Evolutionary conservation across 2,888 invertebrate species (phyloP).

Genomic region (Phyto melanocephala): DNA sequence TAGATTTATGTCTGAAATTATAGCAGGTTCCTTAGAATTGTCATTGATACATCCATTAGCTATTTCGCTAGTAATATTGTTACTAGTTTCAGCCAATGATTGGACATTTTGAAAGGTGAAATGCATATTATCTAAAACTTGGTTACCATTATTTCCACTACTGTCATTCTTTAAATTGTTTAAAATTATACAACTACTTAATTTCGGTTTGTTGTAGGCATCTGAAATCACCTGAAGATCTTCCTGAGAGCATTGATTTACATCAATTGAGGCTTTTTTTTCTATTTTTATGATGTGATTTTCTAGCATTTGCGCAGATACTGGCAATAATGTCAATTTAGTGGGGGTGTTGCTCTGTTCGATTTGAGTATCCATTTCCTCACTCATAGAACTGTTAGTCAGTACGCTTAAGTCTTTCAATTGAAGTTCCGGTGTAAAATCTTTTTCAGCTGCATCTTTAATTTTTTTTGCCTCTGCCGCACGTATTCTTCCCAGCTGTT

Average conservation of each 20-base stretch:
- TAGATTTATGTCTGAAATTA: too few species aligned
- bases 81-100: background rate
- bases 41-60: too few species aligned
- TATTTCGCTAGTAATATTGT: background rate
- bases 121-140: constrained; percentile 13
- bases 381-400: background rate
- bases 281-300: constrained; percentile 57
- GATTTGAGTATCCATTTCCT: background rate
- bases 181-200: constrained; percentile 1
- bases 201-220: background rate
- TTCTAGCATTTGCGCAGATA: background rate
- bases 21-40: too few species aligned
- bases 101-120: constrained; percentile 32
- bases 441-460: constrained; percentile 55
- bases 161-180: background rate
- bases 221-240: background rate
- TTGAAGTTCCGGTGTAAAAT: background rate
- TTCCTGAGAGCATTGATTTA: constrained; percentile 1
- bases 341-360: background rate
- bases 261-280: constrained; percentile 23
- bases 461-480: constrained; percentile 60
- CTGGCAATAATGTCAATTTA: background rate
- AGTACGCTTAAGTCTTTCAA: background rate
- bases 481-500: constrained; percentile 64
- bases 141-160: background rate